Conservation (phyloP, 2,797 vertebrate species). For the Enteromius afrohamiltoni region DNA sequence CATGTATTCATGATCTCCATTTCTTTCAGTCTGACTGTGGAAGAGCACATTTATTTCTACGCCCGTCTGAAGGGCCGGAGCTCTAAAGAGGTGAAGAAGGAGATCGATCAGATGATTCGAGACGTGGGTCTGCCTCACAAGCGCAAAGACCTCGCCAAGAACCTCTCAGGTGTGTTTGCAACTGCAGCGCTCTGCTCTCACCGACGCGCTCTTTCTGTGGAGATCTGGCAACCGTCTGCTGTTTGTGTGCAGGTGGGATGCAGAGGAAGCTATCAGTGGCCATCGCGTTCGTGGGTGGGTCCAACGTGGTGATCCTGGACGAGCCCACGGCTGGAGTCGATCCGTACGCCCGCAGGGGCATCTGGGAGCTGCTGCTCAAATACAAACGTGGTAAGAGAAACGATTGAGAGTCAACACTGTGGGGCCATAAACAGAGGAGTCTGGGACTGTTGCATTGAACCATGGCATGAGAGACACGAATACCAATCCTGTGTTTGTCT, state of each 20-base stretch:
- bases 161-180: constrained; percentile 86
- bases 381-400: constrained; percentile 87
- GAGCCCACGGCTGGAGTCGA: constrained; percentile 98
- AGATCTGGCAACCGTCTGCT: not conserved
- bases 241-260: constrained; percentile 86
- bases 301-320: constrained; percentile 94
- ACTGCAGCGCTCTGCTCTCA: not conserved
- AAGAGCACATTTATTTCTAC: constrained; percentile 98
- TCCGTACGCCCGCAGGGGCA: constrained; percentile 95
- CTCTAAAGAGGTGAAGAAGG: constrained; percentile 81
- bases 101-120: constrained; percentile 91
- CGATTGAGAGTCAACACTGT: not conserved
- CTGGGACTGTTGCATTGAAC: not conserved
- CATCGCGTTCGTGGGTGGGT: constrained; percentile 94
- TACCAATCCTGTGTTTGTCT: too few species aligned
- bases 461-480: too few species aligned
- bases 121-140: constrained; percentile 94
- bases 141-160: constrained; percentile 88
- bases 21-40: constrained; percentile 89
- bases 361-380: constrained; percentile 97
- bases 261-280: constrained; percentile 97
- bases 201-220: not conserved
- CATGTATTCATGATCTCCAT: not conserved
- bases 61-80: constrained; percentile 89
- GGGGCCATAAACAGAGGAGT: not conserved